Conservation (phyloP, 2,113 vertebrate genomes). For the cattle (Bos taurus) region ARS-UCD2.0 NC_037352.1:37715001-37715500, state of each 20-base stretch:
- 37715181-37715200: neutral
- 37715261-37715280: neutral
- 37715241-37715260: rapidly evolving
- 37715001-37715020: neutral
- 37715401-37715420: neutral
- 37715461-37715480: conserved; percentile 91
- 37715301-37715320: rapidly evolving
- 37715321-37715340: neutral
- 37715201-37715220: neutral
- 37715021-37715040: neutral
- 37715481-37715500: conserved; percentile 92
- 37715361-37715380: rapidly evolving
- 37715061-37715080: conserved; percentile 29
- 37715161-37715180: conserved; percentile 14
- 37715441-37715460: neutral
- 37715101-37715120: conserved; percentile 32
- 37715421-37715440: rapidly evolving
- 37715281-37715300: no score
- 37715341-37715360: neutral
- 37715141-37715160: conserved; percentile 2
- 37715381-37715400: neutral
- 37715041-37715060: neutral
- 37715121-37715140: conserved; percentile 30
- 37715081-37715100: conserved; percentile 26
- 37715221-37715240: neutral